A percentile compares a stretch with the other conserved stretches of the same genome.
Evolutionary conservation across 2,797 vertebrate species (phyloP).

Genomic region (Todus mexicanus): DNA sequence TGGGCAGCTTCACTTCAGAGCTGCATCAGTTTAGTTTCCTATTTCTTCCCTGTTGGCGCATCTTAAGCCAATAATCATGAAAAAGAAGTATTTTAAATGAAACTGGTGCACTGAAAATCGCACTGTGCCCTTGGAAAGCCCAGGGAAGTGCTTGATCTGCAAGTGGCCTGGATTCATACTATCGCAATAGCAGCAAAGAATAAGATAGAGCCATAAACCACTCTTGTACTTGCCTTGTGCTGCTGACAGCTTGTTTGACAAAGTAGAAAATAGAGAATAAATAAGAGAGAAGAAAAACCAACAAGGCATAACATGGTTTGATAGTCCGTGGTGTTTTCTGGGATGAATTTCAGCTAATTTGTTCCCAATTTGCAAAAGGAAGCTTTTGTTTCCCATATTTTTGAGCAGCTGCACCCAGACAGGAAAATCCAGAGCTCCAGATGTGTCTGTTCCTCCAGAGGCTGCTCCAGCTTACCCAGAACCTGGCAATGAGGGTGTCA

Average conservation of each 20-base stretch:
- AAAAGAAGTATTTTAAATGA: background rate
- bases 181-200: background rate
- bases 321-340: background rate
- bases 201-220: background rate
- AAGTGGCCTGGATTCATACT: background rate
- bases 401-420: background rate
- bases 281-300: background rate
- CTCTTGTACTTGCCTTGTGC: background rate
- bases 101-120: background rate
- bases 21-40: background rate
- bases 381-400: background rate
- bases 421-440: background rate
- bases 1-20: background rate
- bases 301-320: background rate
- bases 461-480: background rate
- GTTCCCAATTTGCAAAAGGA: background rate
- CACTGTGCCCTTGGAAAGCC: background rate
- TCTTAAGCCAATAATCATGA: background rate
- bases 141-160: background rate
- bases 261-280: background rate
- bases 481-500: background rate
- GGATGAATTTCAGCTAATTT: background rate
- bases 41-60: background rate
- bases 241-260: background rate
- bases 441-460: fast-evolving